Percentiles rank a stretch among this genome's conserved stretches.
phyloP scores from a whole-genome alignment of 2,888 invertebrate species.

The Eupithecia vulgata region DNA sequence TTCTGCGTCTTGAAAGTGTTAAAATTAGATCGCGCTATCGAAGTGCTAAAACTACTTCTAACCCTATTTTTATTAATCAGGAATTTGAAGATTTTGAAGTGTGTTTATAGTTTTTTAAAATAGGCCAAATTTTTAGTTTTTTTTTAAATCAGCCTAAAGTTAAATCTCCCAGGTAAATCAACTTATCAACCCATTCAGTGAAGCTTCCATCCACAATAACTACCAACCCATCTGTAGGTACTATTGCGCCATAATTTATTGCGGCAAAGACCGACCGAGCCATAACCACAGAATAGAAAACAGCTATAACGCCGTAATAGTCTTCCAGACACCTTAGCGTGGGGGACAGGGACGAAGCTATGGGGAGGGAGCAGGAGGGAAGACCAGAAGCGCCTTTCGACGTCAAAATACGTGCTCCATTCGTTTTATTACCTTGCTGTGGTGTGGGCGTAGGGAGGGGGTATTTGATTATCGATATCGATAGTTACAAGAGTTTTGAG shows the following conservation, averaged over 20 bases:
- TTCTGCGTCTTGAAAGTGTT: too few relatives aligned
- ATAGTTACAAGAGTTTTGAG: constrained; percentile 35
- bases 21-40: too few relatives aligned
- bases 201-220: constrained; percentile 42
- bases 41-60: too few relatives aligned
- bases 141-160: neutral
- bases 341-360: constrained; percentile 62
- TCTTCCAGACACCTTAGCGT: constrained; percentile 74
- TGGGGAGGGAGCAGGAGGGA: constrained; percentile 59
- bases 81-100: too few relatives aligned
- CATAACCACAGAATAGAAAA: constrained; percentile 75
- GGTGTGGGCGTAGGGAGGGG: constrained; percentile 49
- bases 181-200: constrained; percentile 18
- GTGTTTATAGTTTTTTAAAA: too few relatives aligned
- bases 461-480: constrained; percentile 59
- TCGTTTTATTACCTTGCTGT: constrained; percentile 81
- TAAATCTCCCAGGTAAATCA: neutral
- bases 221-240: constrained; percentile 48
- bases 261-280: constrained; percentile 68
- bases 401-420: constrained; percentile 84
- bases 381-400: constrained; percentile 84
- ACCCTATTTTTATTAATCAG: too few relatives aligned
- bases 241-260: constrained; percentile 81
- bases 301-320: constrained; percentile 77
- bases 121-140: too few relatives aligned